Base-by-base conservation (phyloP, 2,888 invertebrate species). In the Therioaphis trifolii region DNA sequence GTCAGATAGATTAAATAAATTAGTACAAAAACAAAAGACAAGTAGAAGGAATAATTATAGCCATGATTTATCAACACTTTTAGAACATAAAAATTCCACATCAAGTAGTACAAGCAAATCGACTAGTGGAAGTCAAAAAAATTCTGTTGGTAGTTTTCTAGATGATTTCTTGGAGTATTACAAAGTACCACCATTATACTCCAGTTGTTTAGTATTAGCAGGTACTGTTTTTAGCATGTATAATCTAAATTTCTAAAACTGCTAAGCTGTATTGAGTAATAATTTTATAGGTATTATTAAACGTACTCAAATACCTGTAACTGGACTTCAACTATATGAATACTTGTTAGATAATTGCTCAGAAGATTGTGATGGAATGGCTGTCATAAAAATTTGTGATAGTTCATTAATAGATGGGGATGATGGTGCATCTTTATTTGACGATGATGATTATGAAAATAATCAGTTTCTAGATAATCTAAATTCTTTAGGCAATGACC, bases 111-210 rank as follows among this genome's bases (percentile, higher is more conserved):
- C 35, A n/a, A 72, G 21, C 4, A 74, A 72, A 74, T 21, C 74
- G 0, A 49, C 7, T 24, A 61, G 21, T 35, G 27, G 11, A 12
- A 43, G 24, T 21, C 63, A 35, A 63, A 82, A 75, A 61, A 84
- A 71, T 5, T 49, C 52, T 88, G 89, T 94, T 7, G 92, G 92
- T 35, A 91, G 92, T 86, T 94, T 94, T 88, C 89, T 95, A 46
- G 92, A 93, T 85, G 94, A 95, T 88, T 95, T 95, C 87, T 91
- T 93, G 85, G 92, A 93, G 87, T 94, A 94, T 88, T 94, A 94
- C 88, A 92, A 92, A 74, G 93, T 94, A 88, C 92, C 94, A 9
- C 94, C 95, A 2, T 93, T 93, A 88, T 94, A 92, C 87, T 93
- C 94, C 0, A 90, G 93, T 86, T 94, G 94, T 89, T 91, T 93